phyloP scores from a whole-genome alignment of 2,888 invertebrate genomes.

The Oligia strigilis region DNA sequence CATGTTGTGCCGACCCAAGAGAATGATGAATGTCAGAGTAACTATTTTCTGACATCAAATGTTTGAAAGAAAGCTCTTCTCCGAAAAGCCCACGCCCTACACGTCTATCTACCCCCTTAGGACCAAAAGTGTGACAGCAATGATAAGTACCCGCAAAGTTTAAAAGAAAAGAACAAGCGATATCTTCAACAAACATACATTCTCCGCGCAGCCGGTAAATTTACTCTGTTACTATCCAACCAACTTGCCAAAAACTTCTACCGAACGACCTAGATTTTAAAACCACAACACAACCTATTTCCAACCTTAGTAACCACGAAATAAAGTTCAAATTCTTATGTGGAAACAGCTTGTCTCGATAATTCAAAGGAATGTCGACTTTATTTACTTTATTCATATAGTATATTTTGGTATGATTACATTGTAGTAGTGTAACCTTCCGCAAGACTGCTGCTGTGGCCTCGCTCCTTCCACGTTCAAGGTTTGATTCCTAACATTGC shows the following conservation, averaged over 20 bases:
- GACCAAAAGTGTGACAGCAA: slow-evolving; percentile 5
- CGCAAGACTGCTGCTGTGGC: slow-evolving; percentile 74
- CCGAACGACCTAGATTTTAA: slow-evolving; percentile 66
- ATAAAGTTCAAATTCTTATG: slow-evolving; percentile 48
- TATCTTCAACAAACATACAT: slow-evolving; percentile 48
- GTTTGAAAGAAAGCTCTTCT: not conserved
- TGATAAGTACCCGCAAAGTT: slow-evolving; percentile 34
- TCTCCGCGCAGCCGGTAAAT: slow-evolving; percentile 50
- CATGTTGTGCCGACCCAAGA: not conserved
- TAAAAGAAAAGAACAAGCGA: slow-evolving; percentile 37
- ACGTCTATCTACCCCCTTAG: not conserved
- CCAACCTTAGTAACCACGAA: slow-evolving; percentile 20
- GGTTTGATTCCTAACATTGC: slow-evolving; percentile 76
- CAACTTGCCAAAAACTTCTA: slow-evolving; percentile 70
- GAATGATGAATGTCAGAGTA: not conserved
- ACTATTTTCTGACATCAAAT: not conserved
- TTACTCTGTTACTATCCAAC: slow-evolving; percentile 67
- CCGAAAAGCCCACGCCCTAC: not conserved
- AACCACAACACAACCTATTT: slow-evolving; percentile 25
- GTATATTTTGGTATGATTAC: slow-evolving; percentile 50
- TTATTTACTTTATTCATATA: slow-evolving; percentile 48
- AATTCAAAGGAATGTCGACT: slow-evolving; percentile 59
- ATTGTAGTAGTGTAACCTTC: slow-evolving; percentile 78
- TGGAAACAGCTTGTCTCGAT: not conserved
- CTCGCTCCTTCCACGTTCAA: slow-evolving; percentile 87